Conservation (phyloP, 2,797 vertebrate genomes). For the Cryptoprocta ferox region DNA sequence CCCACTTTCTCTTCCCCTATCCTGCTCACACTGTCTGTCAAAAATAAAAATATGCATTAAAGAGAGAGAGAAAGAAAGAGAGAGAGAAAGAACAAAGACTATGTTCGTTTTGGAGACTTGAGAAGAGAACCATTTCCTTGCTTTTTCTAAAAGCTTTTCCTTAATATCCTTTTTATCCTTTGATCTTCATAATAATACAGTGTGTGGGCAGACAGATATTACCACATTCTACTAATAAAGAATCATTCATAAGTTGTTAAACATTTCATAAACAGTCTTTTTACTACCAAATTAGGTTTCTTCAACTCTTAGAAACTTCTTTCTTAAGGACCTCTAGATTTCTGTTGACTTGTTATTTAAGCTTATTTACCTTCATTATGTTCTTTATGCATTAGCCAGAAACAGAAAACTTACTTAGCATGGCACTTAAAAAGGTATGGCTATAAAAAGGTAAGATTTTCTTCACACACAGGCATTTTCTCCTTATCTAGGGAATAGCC, state of each 20-base stretch:
- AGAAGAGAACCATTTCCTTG: neutral
- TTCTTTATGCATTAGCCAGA: neutral
- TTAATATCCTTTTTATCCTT: neutral
- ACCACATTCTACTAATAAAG: neutral
- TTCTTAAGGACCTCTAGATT: neutral
- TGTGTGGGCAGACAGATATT: neutral
- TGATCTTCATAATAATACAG: neutral
- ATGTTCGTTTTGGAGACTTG: neutral
- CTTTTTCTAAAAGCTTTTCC: neutral
- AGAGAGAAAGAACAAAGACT: neutral
- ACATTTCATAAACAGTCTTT: neutral
- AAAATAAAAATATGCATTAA: too few relatives aligned
- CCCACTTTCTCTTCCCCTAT: too few relatives aligned
- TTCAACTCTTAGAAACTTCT: neutral
- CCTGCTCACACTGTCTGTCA: too few relatives aligned
- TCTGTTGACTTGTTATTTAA: neutral
- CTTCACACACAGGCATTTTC: neutral
- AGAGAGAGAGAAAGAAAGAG: too few relatives aligned
- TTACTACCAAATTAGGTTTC: neutral
- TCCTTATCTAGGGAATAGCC: accelerated
- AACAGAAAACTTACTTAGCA: neutral
- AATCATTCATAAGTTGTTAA: neutral
- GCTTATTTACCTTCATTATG: neutral
- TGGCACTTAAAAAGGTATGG: neutral
- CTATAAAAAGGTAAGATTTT: neutral